Percentiles rank a stretch among this genome's conserved stretches.
Evolutionary conservation across 2,888 invertebrate genomes (phyloP).

Genomic region (Cryptus armator): DNA sequence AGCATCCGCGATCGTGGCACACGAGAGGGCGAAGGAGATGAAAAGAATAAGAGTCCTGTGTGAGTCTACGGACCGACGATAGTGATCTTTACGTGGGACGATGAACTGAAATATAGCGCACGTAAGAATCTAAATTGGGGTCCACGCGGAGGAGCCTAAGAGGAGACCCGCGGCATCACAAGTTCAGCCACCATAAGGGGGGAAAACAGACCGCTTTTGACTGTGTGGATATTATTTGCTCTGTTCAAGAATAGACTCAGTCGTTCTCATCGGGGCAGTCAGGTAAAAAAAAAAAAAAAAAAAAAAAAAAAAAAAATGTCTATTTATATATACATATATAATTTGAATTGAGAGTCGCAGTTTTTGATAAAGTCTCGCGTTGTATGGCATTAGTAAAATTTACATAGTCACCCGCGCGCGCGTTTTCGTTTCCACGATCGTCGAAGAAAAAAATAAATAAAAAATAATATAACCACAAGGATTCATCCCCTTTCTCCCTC

Average conservation of each 20-base stretch:
- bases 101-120: constrained; percentile 82
- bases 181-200: constrained; percentile 52
- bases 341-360: constrained; percentile 56
- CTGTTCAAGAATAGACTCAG: constrained; percentile 44
- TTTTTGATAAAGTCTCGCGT: constrained; percentile 36
- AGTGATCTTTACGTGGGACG: constrained; percentile 79
- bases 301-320: constrained; percentile 29
- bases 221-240: constrained; percentile 61
- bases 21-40: constrained; percentile 55
- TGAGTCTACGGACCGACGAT: constrained; percentile 68
- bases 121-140: constrained; percentile 84
- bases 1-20: constrained; percentile 62
- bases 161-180: constrained; percentile 70
- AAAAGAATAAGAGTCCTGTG: constrained; percentile 61
- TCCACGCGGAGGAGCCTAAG: constrained; percentile 73
- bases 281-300: constrained; percentile 53
- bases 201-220: constrained; percentile 57
- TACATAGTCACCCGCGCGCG: constrained; percentile 63
- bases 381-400: constrained; percentile 64
- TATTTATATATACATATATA: constrained; percentile 44
- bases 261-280: constrained; percentile 56
- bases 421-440: constrained; percentile 57
- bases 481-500: constrained; percentile 67
- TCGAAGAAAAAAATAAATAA: constrained; percentile 9
- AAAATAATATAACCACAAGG: constrained; percentile 45